Conservation (phyloP, 2,888 invertebrate species). For the Tinea pellionella region DNA sequence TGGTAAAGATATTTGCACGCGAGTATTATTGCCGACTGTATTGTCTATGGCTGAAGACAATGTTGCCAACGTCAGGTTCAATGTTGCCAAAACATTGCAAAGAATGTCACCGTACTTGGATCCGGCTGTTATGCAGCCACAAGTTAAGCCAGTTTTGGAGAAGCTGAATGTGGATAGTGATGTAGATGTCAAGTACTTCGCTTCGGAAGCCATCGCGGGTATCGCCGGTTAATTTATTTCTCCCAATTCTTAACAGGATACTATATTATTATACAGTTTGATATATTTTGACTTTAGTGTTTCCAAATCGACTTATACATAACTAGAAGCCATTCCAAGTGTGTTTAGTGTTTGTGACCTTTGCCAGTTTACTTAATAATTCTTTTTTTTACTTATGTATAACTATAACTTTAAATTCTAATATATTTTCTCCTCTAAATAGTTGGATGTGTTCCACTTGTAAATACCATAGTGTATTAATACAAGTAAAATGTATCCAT, state of each 20-base stretch:
- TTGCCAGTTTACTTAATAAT: background rate
- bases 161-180: conserved; percentile 93
- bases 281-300: background rate
- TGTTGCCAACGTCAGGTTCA: conserved; percentile 98
- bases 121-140: conserved; percentile 85
- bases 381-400: background rate
- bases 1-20: conserved; percentile 93
- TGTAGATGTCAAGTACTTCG: conserved; percentile 98
- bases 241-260: background rate
- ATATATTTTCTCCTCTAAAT: background rate
- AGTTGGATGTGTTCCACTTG: background rate
- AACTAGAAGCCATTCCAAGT: background rate
- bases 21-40: conserved; percentile 94
- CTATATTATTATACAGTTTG: background rate
- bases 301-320: background rate
- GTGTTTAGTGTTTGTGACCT: background rate
- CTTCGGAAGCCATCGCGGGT: conserved; percentile 93
- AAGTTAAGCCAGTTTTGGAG: conserved; percentile 95
- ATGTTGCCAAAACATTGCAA: conserved; percentile 97
- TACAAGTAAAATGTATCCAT: background rate
- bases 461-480: background rate
- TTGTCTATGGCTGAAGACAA: conserved; percentile 93
- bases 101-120: conserved; percentile 94
- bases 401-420: background rate
- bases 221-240: conserved; percentile 73